Conservation (phyloP, 1,140 invertebrate species). For the Asbolus verrucosus region DNA sequence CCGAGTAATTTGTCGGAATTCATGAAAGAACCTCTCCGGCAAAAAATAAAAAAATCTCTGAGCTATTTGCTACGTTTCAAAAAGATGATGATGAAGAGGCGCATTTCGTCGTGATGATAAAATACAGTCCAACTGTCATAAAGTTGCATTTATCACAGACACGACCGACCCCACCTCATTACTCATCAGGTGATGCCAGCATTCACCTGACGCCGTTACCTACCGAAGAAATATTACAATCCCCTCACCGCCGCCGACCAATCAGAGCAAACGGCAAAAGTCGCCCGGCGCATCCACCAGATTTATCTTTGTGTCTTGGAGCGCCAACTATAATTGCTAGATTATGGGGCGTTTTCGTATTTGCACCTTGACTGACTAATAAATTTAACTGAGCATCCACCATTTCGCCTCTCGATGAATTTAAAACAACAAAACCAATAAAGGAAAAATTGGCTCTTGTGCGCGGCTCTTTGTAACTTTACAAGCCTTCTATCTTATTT, state of each 20-base stretch:
- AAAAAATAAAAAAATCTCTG: slow-evolving; percentile 15
- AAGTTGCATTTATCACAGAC: slow-evolving; percentile 47
- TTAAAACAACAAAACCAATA: no score
- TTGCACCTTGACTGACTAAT: no score
- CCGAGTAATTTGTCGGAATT: slow-evolving; percentile 14
- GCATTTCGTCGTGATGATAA: slow-evolving; percentile 35
- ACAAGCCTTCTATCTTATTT: no score
- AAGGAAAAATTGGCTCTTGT: no score
- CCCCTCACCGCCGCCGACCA: slow-evolving; percentile 5
- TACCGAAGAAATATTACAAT: slow-evolving; percentile 16
- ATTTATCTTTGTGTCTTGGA: no score
- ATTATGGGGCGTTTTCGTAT: no score
- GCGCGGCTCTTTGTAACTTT: no score
- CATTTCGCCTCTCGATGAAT: no score
- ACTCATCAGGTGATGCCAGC: slow-evolving; percentile 33
- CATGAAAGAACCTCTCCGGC: neutral
- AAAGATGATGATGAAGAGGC: slow-evolving; percentile 27
- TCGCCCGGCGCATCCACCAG: slow-evolving; percentile 9
- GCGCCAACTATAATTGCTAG: no score
- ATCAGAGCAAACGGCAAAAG: neutral
- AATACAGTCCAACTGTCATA: slow-evolving; percentile 43
- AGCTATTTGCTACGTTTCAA: neutral
- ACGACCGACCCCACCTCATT: slow-evolving; percentile 27
- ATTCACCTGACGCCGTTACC: slow-evolving; percentile 29
- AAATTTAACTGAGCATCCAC: no score